Evolutionary conservation across 2,797 vertebrate species (phyloP), one percentile per base, ranked within the genome.

Genomic region (Amphiprion clarkii): DNA sequence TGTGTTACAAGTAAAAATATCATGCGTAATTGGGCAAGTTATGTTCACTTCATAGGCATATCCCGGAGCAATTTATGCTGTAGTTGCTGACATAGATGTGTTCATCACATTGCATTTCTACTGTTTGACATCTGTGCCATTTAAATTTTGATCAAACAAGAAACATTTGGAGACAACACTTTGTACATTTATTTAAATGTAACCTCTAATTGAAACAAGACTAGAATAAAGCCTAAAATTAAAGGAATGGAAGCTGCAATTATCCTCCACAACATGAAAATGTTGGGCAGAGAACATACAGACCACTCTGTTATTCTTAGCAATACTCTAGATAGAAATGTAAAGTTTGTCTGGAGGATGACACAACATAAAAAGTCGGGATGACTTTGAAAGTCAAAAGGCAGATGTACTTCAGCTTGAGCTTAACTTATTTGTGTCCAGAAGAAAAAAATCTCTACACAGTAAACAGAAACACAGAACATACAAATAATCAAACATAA

Each of bases 171-270:
- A 36, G 14, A 53, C 19, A 25, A 21, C 13, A 25, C 21, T 64
- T 68, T 52, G 31, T 54, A 10, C 3, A 67, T 68, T 36, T 19
- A 23, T 39, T 67, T 21, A 3, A 65, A 29, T 49, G 31, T 19
- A 52, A 31, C 67, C 68, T 70, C 36, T 71, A 44, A 66, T 74
- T 79, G 29, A 61, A 79, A 54, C 12, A 46, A 36, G n/a, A 31
- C 59, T 10, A 17, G 57, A 56, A 31, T 13, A 12, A 36, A 60
- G 27, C 64, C 67, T 81, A 42, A 72, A 69, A 83, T 76, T 71
- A 52, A 71, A 66, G 21, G 19, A 56, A 25, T 19, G 48, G 68
- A 74, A 68, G 76, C 74, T 76, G 51, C 31, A 78, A 84, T 84
- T 80, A 79, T 27, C 51, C 4, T 2, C 40, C 7, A 0, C 61